Evolutionary conservation across 2,888 invertebrate species (phyloP), one percentile per base, ranked within the genome.

Genomic region (Cheilosia impressa): DNA sequence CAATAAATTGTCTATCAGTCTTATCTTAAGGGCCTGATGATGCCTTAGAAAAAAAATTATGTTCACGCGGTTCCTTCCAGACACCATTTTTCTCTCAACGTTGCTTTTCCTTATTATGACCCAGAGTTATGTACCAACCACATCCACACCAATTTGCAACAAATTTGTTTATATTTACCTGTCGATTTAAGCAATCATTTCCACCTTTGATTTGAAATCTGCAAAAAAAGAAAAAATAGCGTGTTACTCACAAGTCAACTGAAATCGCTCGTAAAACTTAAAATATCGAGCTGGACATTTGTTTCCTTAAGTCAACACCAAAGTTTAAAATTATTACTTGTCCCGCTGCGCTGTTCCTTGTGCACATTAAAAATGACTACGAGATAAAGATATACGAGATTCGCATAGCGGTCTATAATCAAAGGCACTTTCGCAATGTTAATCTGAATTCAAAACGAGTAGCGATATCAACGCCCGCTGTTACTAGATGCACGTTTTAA

Each of bases 371-470:
- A 75, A 75, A 75, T 75, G 47, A 58, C 24, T 79, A 13, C 79
- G 45, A 63, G 77, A 79, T 79, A 68, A 65, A 79, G 68, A 50
- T 27, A 43, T 27, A 75, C 47, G 17, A 55, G 65, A 72, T 66
- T 66, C 55, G 47, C 41, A 53, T 63, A 43, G 47, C 60, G 22
- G 27, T 41, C 31, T 55, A 47, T 52, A 72, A 82, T 77, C 65
- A 55, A 66, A 66, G 31, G 45, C n/a, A 53, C 19, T 60, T 22
- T 73, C 72, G 72, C 68, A 45, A 34, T 78, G 55, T 78, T 57
- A 66, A 68, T 75, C 69, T 60, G 45, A 58, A 79, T 84, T 84
- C 65, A 69, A 84, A 79, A 75, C 79, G 47, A 65, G 84, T 69
- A 84, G 75, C 41, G 17, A 63, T 24, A 73, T 60, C 69, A 71